These are phyloP conservation scores for Phortica variegata DNA, from an alignment of 1,140 invertebrate species.

Conservation along the genomic window DNA sequence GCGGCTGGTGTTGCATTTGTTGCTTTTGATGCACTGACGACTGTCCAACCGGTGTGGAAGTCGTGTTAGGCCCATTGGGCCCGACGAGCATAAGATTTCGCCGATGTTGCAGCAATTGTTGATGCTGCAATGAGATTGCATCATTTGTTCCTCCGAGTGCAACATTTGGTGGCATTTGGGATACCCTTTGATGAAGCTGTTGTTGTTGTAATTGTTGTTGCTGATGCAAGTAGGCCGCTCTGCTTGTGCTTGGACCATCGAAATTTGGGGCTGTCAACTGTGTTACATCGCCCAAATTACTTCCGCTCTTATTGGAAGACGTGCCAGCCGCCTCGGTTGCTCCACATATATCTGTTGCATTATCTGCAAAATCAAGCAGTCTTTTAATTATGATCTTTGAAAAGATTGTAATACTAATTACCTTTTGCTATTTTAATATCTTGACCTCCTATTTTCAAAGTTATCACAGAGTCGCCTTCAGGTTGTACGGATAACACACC, in stretches of 20 bases:
- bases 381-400: neutral
- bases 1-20: conserved; percentile 19
- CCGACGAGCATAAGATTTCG: conserved; percentile 25
- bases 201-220: conserved; percentile 35
- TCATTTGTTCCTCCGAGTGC: conserved; percentile 17
- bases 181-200: conserved; percentile 19
- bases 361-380: conserved; percentile 17
- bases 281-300: conserved; percentile 22
- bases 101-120: conserved; percentile 23
- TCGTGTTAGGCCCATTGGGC: conserved; percentile 28
- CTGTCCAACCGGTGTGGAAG: neutral
- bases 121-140: conserved; percentile 37
- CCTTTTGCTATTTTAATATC: conserved; percentile 73
- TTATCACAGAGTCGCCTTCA: conserved; percentile 93
- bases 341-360: conserved; percentile 33
- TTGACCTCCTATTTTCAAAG: conserved; percentile 76
- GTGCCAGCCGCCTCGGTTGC: conserved; percentile 50
- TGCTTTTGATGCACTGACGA: conserved; percentile 21
- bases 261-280: conserved; percentile 26
- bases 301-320: conserved; percentile 36
- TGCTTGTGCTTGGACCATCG: conserved; percentile 44
- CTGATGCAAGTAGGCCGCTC: conserved; percentile 30
- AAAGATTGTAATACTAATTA: conserved; percentile 15
- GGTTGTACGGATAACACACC: conserved; percentile 95
- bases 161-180: conserved; percentile 28